Evolutionary conservation across 2,113 vertebrate genomes (phyloP).

Genomic region (Eulacestoma nigropectus): DNA sequence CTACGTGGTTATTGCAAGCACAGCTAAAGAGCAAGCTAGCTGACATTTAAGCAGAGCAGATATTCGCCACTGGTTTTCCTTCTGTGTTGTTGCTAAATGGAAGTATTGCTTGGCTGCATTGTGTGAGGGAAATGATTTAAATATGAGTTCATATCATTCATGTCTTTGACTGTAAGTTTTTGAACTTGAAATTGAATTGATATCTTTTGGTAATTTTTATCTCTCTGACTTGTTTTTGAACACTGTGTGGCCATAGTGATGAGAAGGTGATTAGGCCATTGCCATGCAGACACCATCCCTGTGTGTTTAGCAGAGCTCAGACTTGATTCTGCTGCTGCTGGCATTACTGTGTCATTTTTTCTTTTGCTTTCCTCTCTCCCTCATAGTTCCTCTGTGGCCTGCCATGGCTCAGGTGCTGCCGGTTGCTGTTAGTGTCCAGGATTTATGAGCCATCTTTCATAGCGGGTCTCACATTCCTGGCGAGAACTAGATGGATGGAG

Average conservation of each 20-base stretch:
- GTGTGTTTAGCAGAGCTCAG: not conserved
- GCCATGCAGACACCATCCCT: not conserved
- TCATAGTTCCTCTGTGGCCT: not conserved
- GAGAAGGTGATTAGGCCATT: conserved; percentile 15
- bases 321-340: conserved; percentile 19
- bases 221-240: conserved; percentile 34
- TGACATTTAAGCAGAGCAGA: not conserved
- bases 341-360: not conserved
- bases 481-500: not conserved
- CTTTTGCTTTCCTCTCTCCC: not conserved
- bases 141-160: not conserved
- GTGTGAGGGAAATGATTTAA: conserved; percentile 16
- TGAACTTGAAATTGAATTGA: conserved; percentile 4
- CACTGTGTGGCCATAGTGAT: not conserved
- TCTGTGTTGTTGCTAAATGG: not conserved
- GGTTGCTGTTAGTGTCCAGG: not conserved
- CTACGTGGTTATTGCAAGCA: not conserved
- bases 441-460: conserved; percentile 15
- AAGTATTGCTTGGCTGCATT: not conserved
- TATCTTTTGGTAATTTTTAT: conserved; percentile 5
- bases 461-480: not conserved
- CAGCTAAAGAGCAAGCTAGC: not conserved
- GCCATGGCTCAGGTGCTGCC: not conserved
- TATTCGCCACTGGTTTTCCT: not conserved
- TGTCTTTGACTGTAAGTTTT: not conserved